These are phyloP conservation scores for Philonicus albiceps DNA, from an alignment of 2,888 invertebrate species.

Conservation along the genomic window DNA sequence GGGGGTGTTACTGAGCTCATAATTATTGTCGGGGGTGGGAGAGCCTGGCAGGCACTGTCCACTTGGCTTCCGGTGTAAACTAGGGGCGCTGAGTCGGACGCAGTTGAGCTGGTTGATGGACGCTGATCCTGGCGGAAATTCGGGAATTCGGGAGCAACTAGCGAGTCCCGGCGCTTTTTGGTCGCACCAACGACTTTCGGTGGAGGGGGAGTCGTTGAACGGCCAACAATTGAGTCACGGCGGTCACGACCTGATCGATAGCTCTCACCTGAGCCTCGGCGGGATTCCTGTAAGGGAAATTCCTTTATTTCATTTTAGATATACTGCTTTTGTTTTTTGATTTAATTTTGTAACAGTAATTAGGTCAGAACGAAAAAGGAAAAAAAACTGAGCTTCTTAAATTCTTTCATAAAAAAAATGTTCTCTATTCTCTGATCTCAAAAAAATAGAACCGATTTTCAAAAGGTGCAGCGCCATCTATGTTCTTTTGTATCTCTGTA, in stretches of 20 bases:
- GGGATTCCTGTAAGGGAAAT: conserved; percentile 55
- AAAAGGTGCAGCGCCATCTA: too few relatives aligned
- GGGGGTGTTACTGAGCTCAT: conserved; percentile 86
- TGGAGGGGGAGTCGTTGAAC: conserved; percentile 65
- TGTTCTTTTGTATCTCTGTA: too few relatives aligned
- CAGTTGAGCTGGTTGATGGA: conserved; percentile 76
- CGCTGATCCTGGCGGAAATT: conserved; percentile 70
- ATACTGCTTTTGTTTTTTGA: background rate
- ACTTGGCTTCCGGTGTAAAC: conserved; percentile 62
- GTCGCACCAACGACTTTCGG: conserved; percentile 72
- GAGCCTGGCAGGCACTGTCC: conserved; percentile 70
- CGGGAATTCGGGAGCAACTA: conserved; percentile 66
- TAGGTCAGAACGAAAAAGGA: background rate
- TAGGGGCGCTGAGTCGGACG: conserved; percentile 73
- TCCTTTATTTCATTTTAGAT: background rate
- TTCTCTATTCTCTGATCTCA: too few relatives aligned
- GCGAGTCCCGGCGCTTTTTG: conserved; percentile 69
- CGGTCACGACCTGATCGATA: conserved; percentile 69
- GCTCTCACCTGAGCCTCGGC: conserved; percentile 74
- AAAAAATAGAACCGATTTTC: too few relatives aligned
- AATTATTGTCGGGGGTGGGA: conserved; percentile 79
- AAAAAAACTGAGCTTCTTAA: too few relatives aligned
- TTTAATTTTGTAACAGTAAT: background rate
- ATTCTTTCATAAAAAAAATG: too few relatives aligned
- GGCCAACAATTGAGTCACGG: conserved; percentile 70